Base-by-base conservation (phyloP, 2,113 vertebrate genomes). In the Amazona vittata region DNA sequence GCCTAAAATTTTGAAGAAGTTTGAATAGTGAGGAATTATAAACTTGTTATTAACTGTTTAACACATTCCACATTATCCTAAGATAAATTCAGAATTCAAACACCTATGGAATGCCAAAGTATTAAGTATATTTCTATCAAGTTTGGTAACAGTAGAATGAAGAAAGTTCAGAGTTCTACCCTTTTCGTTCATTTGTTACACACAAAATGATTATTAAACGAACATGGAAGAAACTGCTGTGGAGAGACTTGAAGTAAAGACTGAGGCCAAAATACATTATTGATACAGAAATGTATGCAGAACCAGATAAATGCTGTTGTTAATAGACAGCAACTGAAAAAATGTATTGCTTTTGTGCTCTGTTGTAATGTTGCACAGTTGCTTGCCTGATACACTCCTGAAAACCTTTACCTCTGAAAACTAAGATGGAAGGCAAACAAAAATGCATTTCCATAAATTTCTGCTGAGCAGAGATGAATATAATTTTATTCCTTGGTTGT, bases 101-200 rank as follows among this genome's bases (percentile, higher is more conserved):
- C 11, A 59, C 12, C 17, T 4, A 0, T 60, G 50, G 8, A 70
- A 83, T 73, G 33, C 14, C 29, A 52, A 57, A 73, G 11, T 43
- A 62, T 29, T 37, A 74, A 64, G 35, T 2, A 29, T 33, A 31
- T 0, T 0, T 15, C 12, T 89, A 12, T 67, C 1, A 2, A 59
- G 1, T 47, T 70, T 78, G 7, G 31, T 83, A 73, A 83, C 17
- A 47, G 17, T 24, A 50, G 39, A 24, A 33, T 29, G 10, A 35
- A 53, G n/a, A 44, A 35, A 55, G 10, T 50, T 63, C n/a, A 75
- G 28, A 70, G 57, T 57, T 67, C 15, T 44, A 10, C 15, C 4
- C 53, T 52, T 84, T 70, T 29, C 2, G 13, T 74, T 69, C 0
- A 11, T 69, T 76, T 52, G 9, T 62, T 65, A 14, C 4, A 20